Evolutionary conservation across 2,888 invertebrate species (phyloP), one percentile per base, ranked within the genome.

Genomic region (Polylopha cassiicola): DNA sequence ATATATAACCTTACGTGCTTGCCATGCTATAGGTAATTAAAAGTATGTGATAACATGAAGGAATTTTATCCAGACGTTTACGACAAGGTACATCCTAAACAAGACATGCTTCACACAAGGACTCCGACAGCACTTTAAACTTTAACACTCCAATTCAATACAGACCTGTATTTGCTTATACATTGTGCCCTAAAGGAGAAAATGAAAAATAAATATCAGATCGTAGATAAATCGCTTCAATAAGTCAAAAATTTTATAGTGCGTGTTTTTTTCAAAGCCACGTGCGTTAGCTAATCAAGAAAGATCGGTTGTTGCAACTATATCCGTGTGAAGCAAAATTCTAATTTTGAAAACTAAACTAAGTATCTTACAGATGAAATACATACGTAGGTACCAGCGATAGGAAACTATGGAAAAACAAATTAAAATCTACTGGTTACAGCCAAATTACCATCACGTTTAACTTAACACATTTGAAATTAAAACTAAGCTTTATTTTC

Each of bases 141-240:
- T 66, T 53, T 41, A 51, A 61, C 51, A 61, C 36, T 58, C 59
- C 53, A 60, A 57, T 51, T 59, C 48, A 62, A 57, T 86, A 86
- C 86, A 80, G 77, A 86, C 86, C 86, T 86, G 82, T 62, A 86
- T 86, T 77, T 85, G 84, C 64, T 86, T 86, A 86, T 72, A 86
- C 66, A 82, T 78, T 80, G 85, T 79, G 69, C 68, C 85, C 86
- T 86, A 82, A 69, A 73, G 76, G 84, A 64, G 78, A 74, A 84
- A 80, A 61, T 54, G 29, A 56, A 60, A 59, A 56, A 57, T 55
- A 48, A 60, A 61, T 58, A 51, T 74, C 63, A 74, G 61, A 63
- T 50, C 45, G 52, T 47, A 51, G 55, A 8, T 43, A 36, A 24
- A 17, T 24, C 10, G 10, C 24, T 36, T 34, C 14, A 3, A 26